A percentile compares a stretch with the other conserved stretches of the same genome.
phyloP scores from a whole-genome alignment of 2,797 vertebrate genomes.

The Macropus fuliginosus region DNA sequence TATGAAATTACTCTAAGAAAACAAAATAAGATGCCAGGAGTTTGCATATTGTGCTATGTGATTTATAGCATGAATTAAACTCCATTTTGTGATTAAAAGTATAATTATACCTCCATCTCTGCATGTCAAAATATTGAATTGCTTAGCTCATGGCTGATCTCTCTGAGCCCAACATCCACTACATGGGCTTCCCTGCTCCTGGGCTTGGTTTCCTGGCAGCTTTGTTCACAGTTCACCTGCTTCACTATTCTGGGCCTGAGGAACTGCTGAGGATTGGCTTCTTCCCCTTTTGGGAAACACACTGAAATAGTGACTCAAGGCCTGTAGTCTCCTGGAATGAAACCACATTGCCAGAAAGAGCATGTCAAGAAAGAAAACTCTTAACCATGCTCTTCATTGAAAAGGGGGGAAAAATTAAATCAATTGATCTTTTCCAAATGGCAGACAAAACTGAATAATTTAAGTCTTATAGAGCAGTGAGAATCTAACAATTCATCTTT shows the following conservation, averaged over 20 bases:
- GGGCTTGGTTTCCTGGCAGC: not conserved
- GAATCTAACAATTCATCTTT: not conserved
- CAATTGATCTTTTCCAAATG: not conserved
- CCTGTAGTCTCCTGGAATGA: not conserved
- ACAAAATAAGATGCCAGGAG: conserved; percentile 67
- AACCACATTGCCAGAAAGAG: not conserved
- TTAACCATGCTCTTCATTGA: not conserved
- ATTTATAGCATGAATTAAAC: conserved; percentile 66
- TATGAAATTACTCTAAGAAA: conserved; percentile 58
- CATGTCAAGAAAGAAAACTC: not conserved
- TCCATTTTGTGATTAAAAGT: conserved; percentile 68
- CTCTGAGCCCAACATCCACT: not conserved
- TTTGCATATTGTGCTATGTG: conserved; percentile 37
- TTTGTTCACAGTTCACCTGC: not conserved
- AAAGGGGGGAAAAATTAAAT: not conserved
- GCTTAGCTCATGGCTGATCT: conserved; percentile 37
- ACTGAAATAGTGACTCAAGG: not conserved
- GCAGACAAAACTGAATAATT: conserved; percentile 1
- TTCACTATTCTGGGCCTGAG: not conserved
- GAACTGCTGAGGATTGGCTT: not conserved
- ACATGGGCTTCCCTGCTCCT: not conserved
- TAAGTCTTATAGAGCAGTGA: not conserved
- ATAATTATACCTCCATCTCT: conserved; percentile 64
- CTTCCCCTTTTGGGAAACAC: not conserved
- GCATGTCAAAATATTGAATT: not conserved